A percentile compares a stretch with the other conserved stretches of the same genome.
These are phyloP conservation scores for Sebastes elongatus DNA, from an alignment of 2,797 vertebrate genomes.

Conservation along the genomic window DNA sequence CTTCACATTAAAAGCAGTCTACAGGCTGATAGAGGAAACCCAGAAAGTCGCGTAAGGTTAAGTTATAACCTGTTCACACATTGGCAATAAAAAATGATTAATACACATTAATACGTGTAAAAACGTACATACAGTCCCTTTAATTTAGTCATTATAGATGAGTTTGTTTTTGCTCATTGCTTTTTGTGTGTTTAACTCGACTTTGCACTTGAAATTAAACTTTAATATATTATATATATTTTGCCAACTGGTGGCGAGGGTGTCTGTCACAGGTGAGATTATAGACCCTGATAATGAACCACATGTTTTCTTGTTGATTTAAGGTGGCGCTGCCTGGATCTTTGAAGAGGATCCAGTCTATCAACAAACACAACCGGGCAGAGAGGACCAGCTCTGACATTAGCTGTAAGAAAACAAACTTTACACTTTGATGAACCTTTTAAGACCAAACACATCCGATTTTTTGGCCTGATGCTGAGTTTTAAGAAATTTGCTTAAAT, in stretches of 20 bases:
- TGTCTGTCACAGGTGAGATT: background rate
- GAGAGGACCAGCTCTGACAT: constrained; percentile 83
- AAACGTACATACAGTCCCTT: too few species aligned
- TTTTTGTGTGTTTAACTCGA: background rate
- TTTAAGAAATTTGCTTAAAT: background rate
- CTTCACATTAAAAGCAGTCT: too few species aligned
- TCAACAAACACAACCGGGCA: constrained; percentile 84
- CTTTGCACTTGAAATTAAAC: background rate
- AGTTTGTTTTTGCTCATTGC: background rate
- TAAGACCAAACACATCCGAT: background rate
- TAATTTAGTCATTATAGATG: background rate
- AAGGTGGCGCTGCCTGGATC: constrained; percentile 75
- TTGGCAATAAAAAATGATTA: too few species aligned
- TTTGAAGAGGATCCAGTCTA: constrained; percentile 88
- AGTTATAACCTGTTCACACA: too few species aligned
- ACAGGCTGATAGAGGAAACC: too few species aligned
- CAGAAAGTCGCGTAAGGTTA: too few species aligned
- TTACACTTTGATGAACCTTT: background rate
- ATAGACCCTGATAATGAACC: background rate
- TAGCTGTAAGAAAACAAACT: constrained; percentile 76
- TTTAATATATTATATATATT: background rate
- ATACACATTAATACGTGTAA: too few species aligned
- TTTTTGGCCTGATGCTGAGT: background rate
- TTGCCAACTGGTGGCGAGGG: background rate
- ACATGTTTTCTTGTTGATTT: background rate